A percentile compares a stretch with the other conserved stretches of the same genome.
phyloP scores from a whole-genome alignment of 2,113 vertebrate genomes.

The Cariama cristata region DNA sequence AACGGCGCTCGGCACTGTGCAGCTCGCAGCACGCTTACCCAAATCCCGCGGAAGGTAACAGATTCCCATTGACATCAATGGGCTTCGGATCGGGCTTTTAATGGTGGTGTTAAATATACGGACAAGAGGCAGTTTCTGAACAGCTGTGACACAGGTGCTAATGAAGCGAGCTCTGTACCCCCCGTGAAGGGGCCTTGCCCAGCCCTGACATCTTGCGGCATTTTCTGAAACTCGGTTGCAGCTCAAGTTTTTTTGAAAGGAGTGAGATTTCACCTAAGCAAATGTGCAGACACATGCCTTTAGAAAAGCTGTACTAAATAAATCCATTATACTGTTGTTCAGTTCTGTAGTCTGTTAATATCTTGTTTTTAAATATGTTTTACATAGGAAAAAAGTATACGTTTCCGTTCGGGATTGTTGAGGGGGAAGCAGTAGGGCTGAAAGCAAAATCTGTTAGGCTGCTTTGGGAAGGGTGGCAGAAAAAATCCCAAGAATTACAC shows the following conservation, averaged over 20 bases:
- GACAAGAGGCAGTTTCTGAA: background rate
- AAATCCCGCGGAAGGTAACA: background rate
- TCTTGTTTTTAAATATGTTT: background rate
- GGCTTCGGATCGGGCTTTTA: background rate
- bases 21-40: accelerated
- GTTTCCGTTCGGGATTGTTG: background rate
- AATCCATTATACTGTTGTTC: background rate
- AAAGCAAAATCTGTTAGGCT: background rate
- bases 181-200: background rate
- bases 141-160: accelerated
- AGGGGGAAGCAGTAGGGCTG: background rate
- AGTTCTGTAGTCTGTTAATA: background rate
- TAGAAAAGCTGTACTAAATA: background rate
- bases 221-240: background rate
- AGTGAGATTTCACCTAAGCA: background rate
- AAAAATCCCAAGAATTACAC: background rate
- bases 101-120: background rate
- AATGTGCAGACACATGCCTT: background rate
- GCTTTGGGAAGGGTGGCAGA: background rate
- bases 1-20: background rate
- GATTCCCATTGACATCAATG: background rate
- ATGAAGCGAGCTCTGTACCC: background rate
- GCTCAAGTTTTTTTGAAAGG: background rate
- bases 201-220: accelerated
- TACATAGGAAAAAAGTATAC: background rate